Evolutionary conservation across 2,113 vertebrate genomes (phyloP), one percentile per base, ranked within the genome.

Genomic region (Monarcha castaneiventris): DNA sequence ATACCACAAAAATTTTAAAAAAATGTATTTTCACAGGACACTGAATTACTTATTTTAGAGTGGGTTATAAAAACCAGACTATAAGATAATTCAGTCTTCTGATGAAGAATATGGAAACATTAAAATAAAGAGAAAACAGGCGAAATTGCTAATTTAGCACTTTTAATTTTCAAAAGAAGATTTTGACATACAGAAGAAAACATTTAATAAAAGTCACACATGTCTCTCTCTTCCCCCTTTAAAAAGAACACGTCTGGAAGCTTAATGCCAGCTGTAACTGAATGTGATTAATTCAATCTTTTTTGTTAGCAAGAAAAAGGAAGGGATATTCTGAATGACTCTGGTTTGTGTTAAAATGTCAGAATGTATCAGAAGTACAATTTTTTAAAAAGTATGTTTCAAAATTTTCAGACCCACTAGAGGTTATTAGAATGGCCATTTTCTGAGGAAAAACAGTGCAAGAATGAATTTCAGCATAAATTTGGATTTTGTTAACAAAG

Each of bases 211-310:
- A 91, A 96, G 52, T 33, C 46, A 68, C 52, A 49, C 77, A 78
- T 72, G 20, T 90, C 52, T 86, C 29, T 91, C 35, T 87, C 75
- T 55, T 30, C 1, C 5, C 19, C 16, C 67, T 87, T 73, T 89
- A 92, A 91, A 90, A 87, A 58, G 59, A 77, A 63, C 30, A 16
- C 13, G 18, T 77, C 56, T 84, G 16, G 64, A 81, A 54, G 67
- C 73, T 94, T 94, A 96, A 96, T 91, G 46, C 39, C 64, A 95
- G 35, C 51, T 89, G 67, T 91, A 93, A 95, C 35, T 59, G 80
- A 86, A 84, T 49, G 44, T 63, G 88, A 86, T 93, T 84, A 93
- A 96, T 83, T 93, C 94, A 96, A 97, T 95, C 90, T 89, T 94
- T 97, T 95, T 82, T 91, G 68, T 88, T 73, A 90, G 67, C 22